These are phyloP conservation scores for Drosophila bunnanda DNA, from an alignment of 2,888 invertebrate species.

Conservation along the genomic window DNA sequence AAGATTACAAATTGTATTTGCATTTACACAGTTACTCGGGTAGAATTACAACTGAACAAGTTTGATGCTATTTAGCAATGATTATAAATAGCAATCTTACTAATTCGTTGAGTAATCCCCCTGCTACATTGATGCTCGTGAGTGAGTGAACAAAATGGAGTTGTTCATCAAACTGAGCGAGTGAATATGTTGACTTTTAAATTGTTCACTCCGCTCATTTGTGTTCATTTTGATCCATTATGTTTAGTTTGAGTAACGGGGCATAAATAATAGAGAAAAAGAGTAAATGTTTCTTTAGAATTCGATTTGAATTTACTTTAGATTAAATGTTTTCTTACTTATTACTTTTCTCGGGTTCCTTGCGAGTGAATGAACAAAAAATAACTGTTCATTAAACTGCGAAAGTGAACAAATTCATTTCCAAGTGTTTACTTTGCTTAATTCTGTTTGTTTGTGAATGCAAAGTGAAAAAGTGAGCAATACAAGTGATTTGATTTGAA, in stretches of 20 bases:
- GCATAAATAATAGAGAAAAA: too few species aligned
- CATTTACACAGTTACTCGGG: background rate
- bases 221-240: too few species aligned
- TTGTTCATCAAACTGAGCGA: background rate
- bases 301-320: too few species aligned
- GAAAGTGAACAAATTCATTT: too few species aligned
- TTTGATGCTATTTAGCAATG: background rate
- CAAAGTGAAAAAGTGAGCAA: background rate
- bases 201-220: background rate
- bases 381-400: too few species aligned
- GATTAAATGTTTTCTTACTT: too few species aligned
- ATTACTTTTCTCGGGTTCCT: too few species aligned
- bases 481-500: too few species aligned
- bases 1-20: conserved; percentile 6
- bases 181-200: background rate
- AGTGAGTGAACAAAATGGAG: background rate
- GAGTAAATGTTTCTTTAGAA: too few species aligned
- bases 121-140: background rate
- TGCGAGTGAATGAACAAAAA: too few species aligned
- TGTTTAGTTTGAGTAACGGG: background rate
- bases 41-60: background rate
- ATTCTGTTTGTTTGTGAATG: too few species aligned
- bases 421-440: background rate
- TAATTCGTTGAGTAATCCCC: background rate
- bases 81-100: conserved; percentile 2